Evolutionary conservation across 2,113 vertebrate species (phyloP).

Genomic region (Engraulis encrasicolus): DNA sequence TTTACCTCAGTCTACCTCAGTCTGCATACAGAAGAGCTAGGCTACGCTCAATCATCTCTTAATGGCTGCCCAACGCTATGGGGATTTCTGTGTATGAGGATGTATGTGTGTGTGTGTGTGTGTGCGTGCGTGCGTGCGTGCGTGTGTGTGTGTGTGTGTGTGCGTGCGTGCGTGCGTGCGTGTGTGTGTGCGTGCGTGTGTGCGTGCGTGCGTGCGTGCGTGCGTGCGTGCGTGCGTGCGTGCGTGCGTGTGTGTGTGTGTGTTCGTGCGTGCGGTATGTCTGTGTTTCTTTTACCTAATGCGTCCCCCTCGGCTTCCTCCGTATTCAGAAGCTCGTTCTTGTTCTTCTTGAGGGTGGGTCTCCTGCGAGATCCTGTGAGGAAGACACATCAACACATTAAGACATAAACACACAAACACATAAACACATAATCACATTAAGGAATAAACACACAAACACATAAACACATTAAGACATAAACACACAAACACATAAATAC

Average conservation of each 20-base stretch:
- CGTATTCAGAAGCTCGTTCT: slow-evolving; percentile 87
- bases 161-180: background rate
- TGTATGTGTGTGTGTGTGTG: background rate
- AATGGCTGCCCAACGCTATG: background rate
- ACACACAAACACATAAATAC: too few species aligned
- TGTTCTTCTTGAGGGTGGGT: slow-evolving; percentile 88
- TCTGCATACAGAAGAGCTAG: too few species aligned
- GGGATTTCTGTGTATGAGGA: background rate
- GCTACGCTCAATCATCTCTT: background rate
- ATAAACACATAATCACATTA: too few species aligned
- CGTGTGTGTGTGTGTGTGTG: background rate
- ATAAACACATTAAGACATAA: too few species aligned
- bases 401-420: too few species aligned
- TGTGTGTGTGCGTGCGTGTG: background rate
- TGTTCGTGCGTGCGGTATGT: background rate
- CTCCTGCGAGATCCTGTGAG: slow-evolving; percentile 80
- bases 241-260: background rate
- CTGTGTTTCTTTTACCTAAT: background rate
- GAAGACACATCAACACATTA: slow-evolving; percentile 11
- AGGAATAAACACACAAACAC: too few species aligned
- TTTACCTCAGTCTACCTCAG: slow-evolving; percentile 2
- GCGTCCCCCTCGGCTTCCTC: slow-evolving; percentile 87
- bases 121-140: too few species aligned
- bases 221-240: background rate
- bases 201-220: background rate